Base-by-base conservation (phyloP, 1,140 invertebrate species). In the Caenorhabditis remanei region DNA sequence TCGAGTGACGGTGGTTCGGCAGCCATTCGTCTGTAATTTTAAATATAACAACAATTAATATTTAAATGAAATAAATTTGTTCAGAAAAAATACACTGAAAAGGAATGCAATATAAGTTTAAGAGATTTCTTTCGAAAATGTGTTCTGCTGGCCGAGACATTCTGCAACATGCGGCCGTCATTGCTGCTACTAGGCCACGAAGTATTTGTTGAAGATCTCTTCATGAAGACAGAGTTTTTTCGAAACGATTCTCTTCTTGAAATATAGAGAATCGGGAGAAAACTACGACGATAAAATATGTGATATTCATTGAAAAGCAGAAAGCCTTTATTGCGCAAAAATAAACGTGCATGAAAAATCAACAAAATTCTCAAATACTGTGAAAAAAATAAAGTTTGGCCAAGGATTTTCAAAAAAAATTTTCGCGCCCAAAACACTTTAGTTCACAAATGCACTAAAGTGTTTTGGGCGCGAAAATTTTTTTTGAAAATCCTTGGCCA, bases 1-100 rank as follows among this genome's bases (percentile, higher is more conserved):
- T 99, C 98, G 32, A 99, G 94, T 61, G 97, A 99, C 6, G 99
- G 93, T 0, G 98, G 98, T 93, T 97, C 97, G 87, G 93, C 88
- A 85, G 84, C 61, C 79, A 79, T 90, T 58, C 89, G 24, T 88
- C 55, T 85, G 58, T 19, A 75, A 89, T 40, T 65, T 85, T 14
- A 84, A 58, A 43, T 58, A 13, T 9, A n/a, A 19, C 4, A 32
- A 32, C 8, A 5, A 5, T 5, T n/a, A 46, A 46, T 24, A 67
- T 43, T 46, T 19, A 43, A 19, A 43, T 8, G 46, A 71, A 71
- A 71, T 1, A 32, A 24, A 6, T 2, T 6, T 4, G 0, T 46
- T 19, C 13, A 16, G 19, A 71, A 43, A 5, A 14, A 4, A 46
- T 43, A 46, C 9, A 43, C 19, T 43, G 16, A 43, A 46, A 43